phyloP scores from a whole-genome alignment of 2,113 vertebrate species.

The Oryzias curvinotus region DNA sequence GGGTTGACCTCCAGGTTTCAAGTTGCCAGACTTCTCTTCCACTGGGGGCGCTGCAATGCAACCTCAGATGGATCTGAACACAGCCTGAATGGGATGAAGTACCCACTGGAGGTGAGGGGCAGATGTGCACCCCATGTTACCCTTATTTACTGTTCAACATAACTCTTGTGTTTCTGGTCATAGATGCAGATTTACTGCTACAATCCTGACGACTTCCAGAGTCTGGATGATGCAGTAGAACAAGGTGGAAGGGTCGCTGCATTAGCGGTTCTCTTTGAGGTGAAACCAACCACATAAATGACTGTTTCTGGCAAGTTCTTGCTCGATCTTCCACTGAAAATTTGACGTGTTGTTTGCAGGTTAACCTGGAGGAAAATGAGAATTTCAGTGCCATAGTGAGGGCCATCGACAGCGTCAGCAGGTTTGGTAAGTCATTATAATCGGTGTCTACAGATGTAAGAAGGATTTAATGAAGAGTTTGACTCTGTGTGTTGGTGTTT shows the following conservation, averaged over 20 bases:
- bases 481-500: too few species aligned
- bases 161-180: not conserved
- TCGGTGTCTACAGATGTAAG: not conserved
- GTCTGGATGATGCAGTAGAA: conserved; percentile 86
- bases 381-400: conserved; percentile 84
- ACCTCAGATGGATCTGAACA: conserved; percentile 94
- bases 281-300: conserved; percentile 49
- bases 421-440: conserved; percentile 83
- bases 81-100: conserved; percentile 91
- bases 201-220: conserved; percentile 81
- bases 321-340: not conserved
- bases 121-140: not conserved
- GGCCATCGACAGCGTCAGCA: conserved; percentile 87
- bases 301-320: not conserved
- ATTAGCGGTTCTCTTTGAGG: conserved; percentile 91
- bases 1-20: conserved; percentile 85
- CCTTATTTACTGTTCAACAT: not conserved
- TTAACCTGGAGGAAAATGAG: conserved; percentile 84
- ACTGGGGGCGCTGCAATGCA: conserved; percentile 94
- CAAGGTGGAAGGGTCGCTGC: conserved; percentile 86
- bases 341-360: conserved; percentile 68
- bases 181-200: conserved; percentile 97
- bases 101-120: conserved; percentile 88
- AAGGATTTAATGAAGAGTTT: not conserved
- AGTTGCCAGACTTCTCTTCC: conserved; percentile 88